Percentiles rank a stretch among this genome's conserved stretches.
Evolutionary conservation across 2,888 invertebrate genomes (phyloP).

Genomic region (Xanthostigma xanthostigma): DNA sequence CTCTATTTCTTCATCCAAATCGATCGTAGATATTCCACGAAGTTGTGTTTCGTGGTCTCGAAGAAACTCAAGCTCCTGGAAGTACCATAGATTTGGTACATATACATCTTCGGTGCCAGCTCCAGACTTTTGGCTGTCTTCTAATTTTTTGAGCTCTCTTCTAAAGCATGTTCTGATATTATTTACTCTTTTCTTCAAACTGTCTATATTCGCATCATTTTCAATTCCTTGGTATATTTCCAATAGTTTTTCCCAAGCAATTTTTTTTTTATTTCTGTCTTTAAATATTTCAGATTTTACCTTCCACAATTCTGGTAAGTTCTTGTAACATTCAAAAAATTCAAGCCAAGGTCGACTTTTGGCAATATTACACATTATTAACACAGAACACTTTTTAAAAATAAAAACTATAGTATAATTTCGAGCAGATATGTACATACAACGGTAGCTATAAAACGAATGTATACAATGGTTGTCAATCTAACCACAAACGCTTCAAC

Average conservation of each 20-base stretch:
- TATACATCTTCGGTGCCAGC: constrained; percentile 6
- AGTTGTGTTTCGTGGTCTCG: constrained; percentile 6
- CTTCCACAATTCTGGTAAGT: background rate
- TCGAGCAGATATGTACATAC: no score
- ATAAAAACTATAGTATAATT: no score
- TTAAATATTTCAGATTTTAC: background rate
- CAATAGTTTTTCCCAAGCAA: constrained; percentile 4
- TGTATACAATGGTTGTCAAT: no score
- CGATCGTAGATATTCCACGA: background rate
- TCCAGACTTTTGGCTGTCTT: constrained; percentile 5
- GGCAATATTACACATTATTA: background rate
- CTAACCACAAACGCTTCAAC: no score
- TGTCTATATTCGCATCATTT: constrained; percentile 5
- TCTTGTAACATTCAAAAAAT: background rate
- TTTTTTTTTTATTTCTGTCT: constrained; percentile 3
- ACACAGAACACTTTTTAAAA: no score
- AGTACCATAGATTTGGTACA: constrained; percentile 7
- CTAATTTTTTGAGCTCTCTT: constrained; percentile 7
- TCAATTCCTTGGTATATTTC: constrained; percentile 4
- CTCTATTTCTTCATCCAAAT: background rate
- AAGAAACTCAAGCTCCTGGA: constrained; percentile 5
- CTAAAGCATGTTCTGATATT: constrained; percentile 4
- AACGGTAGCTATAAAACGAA: no score
- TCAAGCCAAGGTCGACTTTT: background rate
- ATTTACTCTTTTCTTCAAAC: constrained; percentile 5